Evolutionary conservation across 2,113 vertebrate species (phyloP).

Genomic region (Sander lucioperca): DNA sequence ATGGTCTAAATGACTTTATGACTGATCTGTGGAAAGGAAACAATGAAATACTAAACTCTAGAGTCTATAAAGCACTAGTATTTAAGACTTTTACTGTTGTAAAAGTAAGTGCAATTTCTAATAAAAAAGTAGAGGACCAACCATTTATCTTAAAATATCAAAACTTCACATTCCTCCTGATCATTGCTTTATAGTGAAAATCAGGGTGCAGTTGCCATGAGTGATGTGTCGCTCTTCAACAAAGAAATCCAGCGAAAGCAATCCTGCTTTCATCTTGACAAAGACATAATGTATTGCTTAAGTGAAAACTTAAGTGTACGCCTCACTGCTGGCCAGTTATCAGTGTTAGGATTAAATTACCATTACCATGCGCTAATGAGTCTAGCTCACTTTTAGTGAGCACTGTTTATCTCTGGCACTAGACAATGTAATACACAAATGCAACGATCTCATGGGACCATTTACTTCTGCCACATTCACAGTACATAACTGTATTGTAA

Average conservation of each 20-base stretch:
- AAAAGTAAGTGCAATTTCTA: slow-evolving; percentile 43
- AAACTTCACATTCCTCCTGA: background rate
- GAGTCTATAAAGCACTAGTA: slow-evolving; percentile 45
- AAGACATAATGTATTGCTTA: background rate
- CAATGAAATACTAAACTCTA: slow-evolving; percentile 34
- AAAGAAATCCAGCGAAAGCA: background rate
- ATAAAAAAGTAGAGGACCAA: slow-evolving; percentile 24
- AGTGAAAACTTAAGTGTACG: background rate
- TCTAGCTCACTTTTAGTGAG: background rate
- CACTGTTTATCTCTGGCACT: background rate
- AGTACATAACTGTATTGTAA: background rate
- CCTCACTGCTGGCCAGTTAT: slow-evolving; percentile 2
- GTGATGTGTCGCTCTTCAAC: background rate
- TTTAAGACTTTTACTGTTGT: slow-evolving; percentile 41
- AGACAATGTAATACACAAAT: slow-evolving; percentile 9
- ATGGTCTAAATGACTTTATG: slow-evolving; percentile 43
- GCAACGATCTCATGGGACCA: background rate
- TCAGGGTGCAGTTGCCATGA: background rate
- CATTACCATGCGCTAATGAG: slow-evolving; percentile 26
- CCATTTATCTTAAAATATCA: slow-evolving; percentile 23
- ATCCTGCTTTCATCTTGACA: background rate
- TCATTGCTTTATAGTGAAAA: background rate
- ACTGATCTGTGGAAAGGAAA: slow-evolving; percentile 35
- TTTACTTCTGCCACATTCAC: slow-evolving; percentile 18
- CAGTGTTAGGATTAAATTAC: slow-evolving; percentile 6